Evolutionary conservation across 2,888 invertebrate species (phyloP).

Genomic region (Ectropis crepuscularia): DNA sequence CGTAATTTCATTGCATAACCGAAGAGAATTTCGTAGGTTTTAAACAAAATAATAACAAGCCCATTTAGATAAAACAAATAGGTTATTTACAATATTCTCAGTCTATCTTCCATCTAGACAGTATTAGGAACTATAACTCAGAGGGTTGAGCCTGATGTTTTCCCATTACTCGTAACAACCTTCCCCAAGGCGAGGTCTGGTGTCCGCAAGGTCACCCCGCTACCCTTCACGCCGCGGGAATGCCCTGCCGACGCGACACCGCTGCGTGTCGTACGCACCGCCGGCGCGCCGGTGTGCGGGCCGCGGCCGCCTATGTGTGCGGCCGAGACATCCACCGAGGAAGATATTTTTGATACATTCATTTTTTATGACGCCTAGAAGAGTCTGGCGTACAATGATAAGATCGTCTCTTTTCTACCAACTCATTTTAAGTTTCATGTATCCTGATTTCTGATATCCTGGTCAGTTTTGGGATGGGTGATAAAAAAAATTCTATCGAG

Average conservation of each 20-base stretch:
- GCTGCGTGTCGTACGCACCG: neutral
- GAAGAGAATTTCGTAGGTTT: too few relatives aligned
- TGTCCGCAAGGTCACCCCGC: constrained; percentile 33
- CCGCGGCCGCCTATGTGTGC: neutral
- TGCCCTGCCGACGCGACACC: constrained; percentile 18
- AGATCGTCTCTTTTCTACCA: too few relatives aligned
- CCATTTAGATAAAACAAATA: neutral
- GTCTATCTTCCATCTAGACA: constrained; percentile 6
- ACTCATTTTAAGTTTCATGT: too few relatives aligned
- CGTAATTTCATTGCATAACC: too few relatives aligned
- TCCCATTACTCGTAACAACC: constrained; percentile 27
- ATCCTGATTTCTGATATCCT: too few relatives aligned
- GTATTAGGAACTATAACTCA: constrained; percentile 17
- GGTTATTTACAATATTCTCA: neutral
- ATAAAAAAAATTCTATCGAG: too few relatives aligned
- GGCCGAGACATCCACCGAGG: neutral
- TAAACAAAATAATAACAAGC: too few relatives aligned
- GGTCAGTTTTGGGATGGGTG: too few relatives aligned
- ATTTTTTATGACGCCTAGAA: too few relatives aligned
- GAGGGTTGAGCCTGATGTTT: constrained; percentile 10
- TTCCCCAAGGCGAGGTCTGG: constrained; percentile 32
- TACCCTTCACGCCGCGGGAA: constrained; percentile 24
- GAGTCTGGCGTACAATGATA: too few relatives aligned
- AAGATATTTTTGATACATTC: neutral
- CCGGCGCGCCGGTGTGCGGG: constrained; percentile 9